Evolutionary conservation across 2,888 invertebrate genomes (phyloP).

Genomic region (Drosophila pseudotalamancana): DNA sequence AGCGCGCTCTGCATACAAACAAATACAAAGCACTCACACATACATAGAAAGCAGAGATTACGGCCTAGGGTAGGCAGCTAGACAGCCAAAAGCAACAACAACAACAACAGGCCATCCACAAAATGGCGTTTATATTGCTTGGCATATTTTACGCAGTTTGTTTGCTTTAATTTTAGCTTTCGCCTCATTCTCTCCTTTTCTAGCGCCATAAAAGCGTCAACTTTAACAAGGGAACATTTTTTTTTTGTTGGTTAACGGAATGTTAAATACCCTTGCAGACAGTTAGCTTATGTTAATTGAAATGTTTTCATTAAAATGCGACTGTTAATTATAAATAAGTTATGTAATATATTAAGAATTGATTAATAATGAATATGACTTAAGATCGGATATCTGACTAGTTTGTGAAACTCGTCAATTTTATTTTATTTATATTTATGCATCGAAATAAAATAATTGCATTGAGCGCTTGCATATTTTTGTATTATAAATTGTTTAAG

Average conservation of each 20-base stretch:
- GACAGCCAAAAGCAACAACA: constrained; percentile 28
- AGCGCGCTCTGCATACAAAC: constrained; percentile 60
- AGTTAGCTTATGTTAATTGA: not conserved
- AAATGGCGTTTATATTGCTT: constrained; percentile 72
- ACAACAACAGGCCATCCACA: constrained; percentile 47
- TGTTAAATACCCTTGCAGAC: not conserved
- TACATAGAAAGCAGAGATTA: constrained; percentile 36
- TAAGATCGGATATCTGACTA: no score
- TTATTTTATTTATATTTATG: no score
- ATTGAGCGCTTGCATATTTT: constrained; percentile 19
- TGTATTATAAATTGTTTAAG: not conserved
- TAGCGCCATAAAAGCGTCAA: constrained; percentile 17
- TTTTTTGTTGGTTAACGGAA: not conserved
- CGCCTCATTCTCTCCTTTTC: constrained; percentile 1
- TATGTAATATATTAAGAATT: no score
- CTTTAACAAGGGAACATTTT: constrained; percentile 35
- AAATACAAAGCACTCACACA: constrained; percentile 32
- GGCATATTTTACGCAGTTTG: constrained; percentile 70
- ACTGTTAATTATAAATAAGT: no score
- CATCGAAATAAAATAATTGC: no score
- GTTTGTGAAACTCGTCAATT: no score
- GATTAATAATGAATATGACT: no score
- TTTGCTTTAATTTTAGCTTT: constrained; percentile 71
- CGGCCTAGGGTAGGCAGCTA: constrained; percentile 42
- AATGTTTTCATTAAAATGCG: no score